Base-by-base conservation (phyloP, 2,797 vertebrate genomes). In the Centropyge bicolor region DNA sequence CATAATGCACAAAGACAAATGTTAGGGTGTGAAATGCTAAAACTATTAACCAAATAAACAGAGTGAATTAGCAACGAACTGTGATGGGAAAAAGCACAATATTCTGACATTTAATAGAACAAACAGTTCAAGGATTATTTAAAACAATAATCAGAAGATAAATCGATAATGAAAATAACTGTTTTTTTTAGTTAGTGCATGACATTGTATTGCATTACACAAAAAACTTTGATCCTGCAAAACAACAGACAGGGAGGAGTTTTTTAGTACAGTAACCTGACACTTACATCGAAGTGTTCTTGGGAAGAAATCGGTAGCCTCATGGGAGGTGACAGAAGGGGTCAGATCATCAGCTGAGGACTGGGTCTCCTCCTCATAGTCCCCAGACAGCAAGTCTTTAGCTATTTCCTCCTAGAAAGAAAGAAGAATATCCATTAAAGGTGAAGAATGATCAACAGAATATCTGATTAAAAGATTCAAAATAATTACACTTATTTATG, bases 291-390 rank as follows among this genome's bases (percentile, higher is more conserved):
- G 93, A 85, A 99, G 96, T 51, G 97, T 98, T 90, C 98, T 95
- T 81, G 98, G 98, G 80, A 99, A 99, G 91, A 99, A 99, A 90
- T 98, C 97, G 0, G 97, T 97, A 82, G 98, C 93, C 88, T 98
- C 98, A 19, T 99, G 98, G 10, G 98, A 97, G 49, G 97, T 99
- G 80, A 99, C 98, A 7, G 98, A 99, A 8, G 98, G 98, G 20
- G 97, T 99, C 73, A 99, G 94, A 84, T 99, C 98, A 93, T 99
- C 98, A 61, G 98, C 98, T 56, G 98, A 99, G 24, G 98, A 99
- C 89, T 99, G 98, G 3, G 98, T 99, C 94, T 98, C 98, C 93
- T 99, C 98, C 81, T 99, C 98, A 73, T 96, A 96, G 90, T 98
- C 97, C 63, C 98, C 98, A 0, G 98, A 98, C 78, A 99, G 89